A percentile compares a stretch with the other conserved stretches of the same genome.
phyloP scores from a whole-genome alignment of 2,888 invertebrate genomes.

The Chymomyza caudatula region DNA sequence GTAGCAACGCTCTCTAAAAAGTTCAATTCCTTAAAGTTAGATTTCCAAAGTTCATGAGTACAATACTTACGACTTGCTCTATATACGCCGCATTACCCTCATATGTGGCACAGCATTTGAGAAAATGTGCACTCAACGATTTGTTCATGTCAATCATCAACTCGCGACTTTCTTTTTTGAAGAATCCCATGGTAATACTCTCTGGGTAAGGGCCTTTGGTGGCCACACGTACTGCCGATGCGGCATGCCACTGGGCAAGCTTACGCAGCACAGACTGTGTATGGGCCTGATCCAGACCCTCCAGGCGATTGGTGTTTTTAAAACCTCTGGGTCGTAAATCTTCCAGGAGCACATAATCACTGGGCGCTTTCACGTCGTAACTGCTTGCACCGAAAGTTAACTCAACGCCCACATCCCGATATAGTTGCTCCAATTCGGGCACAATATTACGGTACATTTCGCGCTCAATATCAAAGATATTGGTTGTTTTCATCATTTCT shows the following conservation, averaged over 20 bases:
- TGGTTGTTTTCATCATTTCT: constrained; percentile 36
- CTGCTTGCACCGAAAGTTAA: constrained; percentile 47
- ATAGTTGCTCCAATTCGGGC: constrained; percentile 63
- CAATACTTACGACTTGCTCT: constrained; percentile 32
- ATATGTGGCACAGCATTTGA: constrained; percentile 12
- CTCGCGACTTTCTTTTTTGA: constrained; percentile 5
- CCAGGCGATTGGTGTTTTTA: constrained; percentile 44
- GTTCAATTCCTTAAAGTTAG: background rate
- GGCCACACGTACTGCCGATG: constrained; percentile 36
- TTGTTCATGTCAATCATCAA: constrained; percentile 3
- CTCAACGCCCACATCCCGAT: constrained; percentile 44
- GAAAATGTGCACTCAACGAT: background rate
- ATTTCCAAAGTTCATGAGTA: background rate
- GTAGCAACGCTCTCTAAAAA: constrained; percentile 21
- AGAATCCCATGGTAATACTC: constrained; percentile 13
- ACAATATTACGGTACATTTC: constrained; percentile 60
- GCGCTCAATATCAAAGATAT: constrained; percentile 58
- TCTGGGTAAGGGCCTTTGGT: constrained; percentile 34
- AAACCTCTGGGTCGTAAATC: constrained; percentile 46
- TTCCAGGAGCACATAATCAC: constrained; percentile 45
- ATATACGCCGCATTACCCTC: constrained; percentile 20
- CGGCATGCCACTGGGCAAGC: constrained; percentile 52
- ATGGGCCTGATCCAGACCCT: constrained; percentile 49
- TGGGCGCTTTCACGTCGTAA: constrained; percentile 32
- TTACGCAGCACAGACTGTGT: constrained; percentile 47